Evolutionary conservation across 2,888 invertebrate species (phyloP).

Genomic region (Anoplius nigerrimus): DNA sequence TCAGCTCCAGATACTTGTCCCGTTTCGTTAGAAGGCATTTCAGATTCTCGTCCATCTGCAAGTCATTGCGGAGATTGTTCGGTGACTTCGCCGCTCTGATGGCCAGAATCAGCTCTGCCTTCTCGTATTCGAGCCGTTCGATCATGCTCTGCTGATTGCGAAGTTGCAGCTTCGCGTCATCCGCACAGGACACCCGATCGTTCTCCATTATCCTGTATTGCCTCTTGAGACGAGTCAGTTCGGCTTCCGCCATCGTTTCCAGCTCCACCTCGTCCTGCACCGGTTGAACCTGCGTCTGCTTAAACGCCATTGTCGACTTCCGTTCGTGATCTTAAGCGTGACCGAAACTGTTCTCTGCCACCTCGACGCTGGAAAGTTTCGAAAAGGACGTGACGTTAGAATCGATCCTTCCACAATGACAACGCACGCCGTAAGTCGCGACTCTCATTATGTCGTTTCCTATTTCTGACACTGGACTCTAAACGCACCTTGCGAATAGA

Average conservation of each 20-base stretch:
- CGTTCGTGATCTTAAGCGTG: too few relatives aligned
- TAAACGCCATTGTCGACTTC: conserved; percentile 61
- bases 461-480: too few relatives aligned
- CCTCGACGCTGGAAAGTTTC: too few relatives aligned
- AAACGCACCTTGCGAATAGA: too few relatives aligned
- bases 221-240: conserved; percentile 86
- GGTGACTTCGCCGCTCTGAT: conserved; percentile 78
- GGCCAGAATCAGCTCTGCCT: conserved; percentile 80
- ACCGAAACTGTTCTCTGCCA: too few relatives aligned
- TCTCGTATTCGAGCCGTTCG: conserved; percentile 79
- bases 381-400: too few relatives aligned
- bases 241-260: conserved; percentile 87
- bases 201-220: conserved; percentile 91
- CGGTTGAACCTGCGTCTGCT: conserved; percentile 62
- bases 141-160: conserved; percentile 81
- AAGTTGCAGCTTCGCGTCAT: conserved; percentile 82
- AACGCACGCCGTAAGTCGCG: too few relatives aligned
- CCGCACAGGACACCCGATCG: conserved; percentile 83
- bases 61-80: conserved; percentile 78
- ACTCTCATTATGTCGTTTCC: too few relatives aligned
- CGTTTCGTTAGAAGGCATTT: conserved; percentile 78
- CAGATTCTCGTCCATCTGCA: conserved; percentile 77
- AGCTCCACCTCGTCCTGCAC: conserved; percentile 82
- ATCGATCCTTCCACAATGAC: too few relatives aligned
- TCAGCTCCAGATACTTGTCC: conserved; percentile 76